Conservation (phyloP, 2,888 invertebrate species). For the Monoplex corrugatus region DNA sequence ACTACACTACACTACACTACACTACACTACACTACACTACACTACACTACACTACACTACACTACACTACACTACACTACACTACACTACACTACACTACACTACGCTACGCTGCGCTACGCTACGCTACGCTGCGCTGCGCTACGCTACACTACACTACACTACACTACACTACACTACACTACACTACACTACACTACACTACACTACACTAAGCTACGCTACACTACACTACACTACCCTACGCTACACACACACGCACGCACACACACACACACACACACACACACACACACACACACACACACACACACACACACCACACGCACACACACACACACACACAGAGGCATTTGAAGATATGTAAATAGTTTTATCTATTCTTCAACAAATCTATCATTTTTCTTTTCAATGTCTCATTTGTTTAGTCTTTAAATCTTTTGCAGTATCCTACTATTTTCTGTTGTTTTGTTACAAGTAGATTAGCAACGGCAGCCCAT, state of each 20-base stretch:
- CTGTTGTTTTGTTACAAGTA: no score
- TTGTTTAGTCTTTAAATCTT: no score
- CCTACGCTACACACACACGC: slow-evolving; percentile 36
- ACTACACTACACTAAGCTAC: slow-evolving; percentile 40
- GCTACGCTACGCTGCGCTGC: slow-evolving; percentile 28
- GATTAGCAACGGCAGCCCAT: no score
- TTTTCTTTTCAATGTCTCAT: no score
- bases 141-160: slow-evolving; percentile 27
- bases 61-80: slow-evolving; percentile 39
- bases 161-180: slow-evolving; percentile 35
- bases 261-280: no score
- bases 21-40: not conserved
- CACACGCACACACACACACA: no score
- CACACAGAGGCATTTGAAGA: no score
- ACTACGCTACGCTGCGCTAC: slow-evolving; percentile 37
- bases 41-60: slow-evolving; percentile 32
- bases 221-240: slow-evolving; percentile 34
- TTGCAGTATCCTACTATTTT: no score
- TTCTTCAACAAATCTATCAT: no score
- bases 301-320: no score
- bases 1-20: not conserved
- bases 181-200: slow-evolving; percentile 32
- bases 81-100: slow-evolving; percentile 33
- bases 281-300: no score
- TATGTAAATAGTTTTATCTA: no score